Conservation (phyloP, 2,797 vertebrate genomes). For the Syndactyla subalaris region DNA sequence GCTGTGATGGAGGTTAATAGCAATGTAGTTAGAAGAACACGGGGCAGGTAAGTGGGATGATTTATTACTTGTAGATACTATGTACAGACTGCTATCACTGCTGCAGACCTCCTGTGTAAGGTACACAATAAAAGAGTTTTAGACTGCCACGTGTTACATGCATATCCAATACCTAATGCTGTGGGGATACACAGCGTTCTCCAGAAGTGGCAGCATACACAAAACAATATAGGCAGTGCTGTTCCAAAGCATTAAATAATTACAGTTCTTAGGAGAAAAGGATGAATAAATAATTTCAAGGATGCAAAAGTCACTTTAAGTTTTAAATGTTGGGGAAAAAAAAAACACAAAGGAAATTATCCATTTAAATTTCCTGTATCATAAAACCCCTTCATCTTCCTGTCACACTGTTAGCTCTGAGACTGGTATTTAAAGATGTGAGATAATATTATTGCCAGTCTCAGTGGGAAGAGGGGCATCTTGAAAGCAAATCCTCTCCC, state of each 20-base stretch:
- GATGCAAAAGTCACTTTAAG: neutral
- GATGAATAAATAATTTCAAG: neutral
- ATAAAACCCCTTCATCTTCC: neutral
- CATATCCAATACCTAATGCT: neutral
- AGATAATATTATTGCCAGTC: neutral
- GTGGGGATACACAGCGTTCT: neutral
- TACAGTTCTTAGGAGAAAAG: neutral
- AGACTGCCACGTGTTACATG: accelerated
- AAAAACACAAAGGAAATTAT: neutral
- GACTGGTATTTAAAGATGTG: neutral
- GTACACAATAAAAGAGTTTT: neutral
- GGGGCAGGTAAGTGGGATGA: neutral
- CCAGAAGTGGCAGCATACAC: neutral
- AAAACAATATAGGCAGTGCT: neutral
- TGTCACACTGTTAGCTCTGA: neutral
- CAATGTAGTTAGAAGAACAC: neutral
- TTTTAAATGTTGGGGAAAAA: neutral
- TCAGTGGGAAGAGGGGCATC: neutral
- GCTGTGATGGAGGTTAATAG: neutral
- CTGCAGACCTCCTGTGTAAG: neutral
- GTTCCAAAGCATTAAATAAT: neutral
- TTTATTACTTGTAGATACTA: neutral
- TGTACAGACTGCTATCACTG: neutral
- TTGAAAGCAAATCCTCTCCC: neutral
- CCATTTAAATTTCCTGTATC: neutral